Percentiles rank a stretch among this genome's conserved stretches.
phyloP scores from a whole-genome alignment of 2,888 invertebrate genomes.

The Sinotaia quadrata region DNA sequence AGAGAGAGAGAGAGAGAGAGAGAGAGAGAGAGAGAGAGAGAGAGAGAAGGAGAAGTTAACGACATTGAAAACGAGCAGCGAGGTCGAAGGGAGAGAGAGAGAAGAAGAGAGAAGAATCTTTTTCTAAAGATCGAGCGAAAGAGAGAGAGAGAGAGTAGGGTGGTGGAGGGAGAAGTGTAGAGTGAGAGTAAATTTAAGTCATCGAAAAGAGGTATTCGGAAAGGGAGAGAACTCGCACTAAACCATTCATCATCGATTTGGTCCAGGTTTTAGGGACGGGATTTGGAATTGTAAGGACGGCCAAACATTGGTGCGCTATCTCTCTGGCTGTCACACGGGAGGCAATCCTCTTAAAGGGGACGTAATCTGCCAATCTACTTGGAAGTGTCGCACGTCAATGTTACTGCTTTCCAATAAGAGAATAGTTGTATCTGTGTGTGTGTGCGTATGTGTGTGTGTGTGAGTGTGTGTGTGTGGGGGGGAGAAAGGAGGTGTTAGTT shows the following conservation, averaged over 20 bases:
- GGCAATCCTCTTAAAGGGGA: conserved; percentile 33
- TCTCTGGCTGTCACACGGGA: conserved; percentile 27
- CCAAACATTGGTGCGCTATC: conserved; percentile 26
- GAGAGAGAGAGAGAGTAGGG: neutral
- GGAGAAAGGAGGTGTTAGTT: too few relatives aligned
- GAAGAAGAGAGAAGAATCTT: neutral
- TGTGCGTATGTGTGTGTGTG: too few relatives aligned
- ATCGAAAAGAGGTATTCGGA: too few relatives aligned
- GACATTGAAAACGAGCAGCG: too few relatives aligned
- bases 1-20: too few relatives aligned
- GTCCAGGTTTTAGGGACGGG: conserved; percentile 20
- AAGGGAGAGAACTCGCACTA: neutral
- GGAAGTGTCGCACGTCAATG: conserved; percentile 19
- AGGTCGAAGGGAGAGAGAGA: neutral
- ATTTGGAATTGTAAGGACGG: conserved; percentile 8
- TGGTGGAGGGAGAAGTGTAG: neutral
- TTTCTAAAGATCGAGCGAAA: neutral
- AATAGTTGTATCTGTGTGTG: too few relatives aligned
- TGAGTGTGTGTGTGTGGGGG: too few relatives aligned
- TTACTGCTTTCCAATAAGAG: too few relatives aligned
- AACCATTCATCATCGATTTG: conserved; percentile 27
- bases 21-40: too few relatives aligned
- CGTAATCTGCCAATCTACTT: conserved; percentile 33
- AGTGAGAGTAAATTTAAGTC: too few relatives aligned
- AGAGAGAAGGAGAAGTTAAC: too few relatives aligned